Evolutionary conservation across 2,113 vertebrate species (phyloP), one percentile per base, ranked within the genome.

Genomic region (Gasterosteus nipponicus): DNA sequence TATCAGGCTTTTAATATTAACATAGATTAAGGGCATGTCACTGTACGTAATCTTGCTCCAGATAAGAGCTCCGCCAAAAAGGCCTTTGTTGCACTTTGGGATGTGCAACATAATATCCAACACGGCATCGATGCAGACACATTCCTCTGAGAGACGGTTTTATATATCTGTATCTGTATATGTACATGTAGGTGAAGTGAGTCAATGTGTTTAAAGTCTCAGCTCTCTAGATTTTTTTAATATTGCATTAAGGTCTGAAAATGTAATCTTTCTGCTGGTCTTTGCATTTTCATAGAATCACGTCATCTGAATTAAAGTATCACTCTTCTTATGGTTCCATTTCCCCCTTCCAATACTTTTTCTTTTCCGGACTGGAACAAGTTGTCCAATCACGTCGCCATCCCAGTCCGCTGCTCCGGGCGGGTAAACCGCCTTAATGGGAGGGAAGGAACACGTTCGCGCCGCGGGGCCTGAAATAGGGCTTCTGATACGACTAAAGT

Each of bases 1-100:
- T 87, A 94, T 93, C 87, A 92, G 86, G 79, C 85, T 91, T 91
- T 93, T 92, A 93, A 92, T 92, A 93, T 89, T 92, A 92, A 88
- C 89, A 89, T 81, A 87, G 90, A 91, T 91, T 90, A 92, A 90
- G 79, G 86, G 86, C 85, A 83, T 65, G 81, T 91, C 82, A 76
- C 56, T 86, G 77, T 78, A 57, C 61, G 67, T 79, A 70, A 81
- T 77, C 54, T 62, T 77, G 71, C 66, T 87, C 81, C 81, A 81
- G 74, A 82, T 75, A 72, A 33, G 35, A 79, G 51, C 68, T 9
- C 4, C 14, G 73, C 47, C 29, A 63, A 18, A 31, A 71, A 78
- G 41, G 51, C 68, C 63, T 35, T 44, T 5, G 33, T 59, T 69
- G 60, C 66, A 77, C 35, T 46, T 47, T 53, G 12, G 4, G 58